Base-by-base conservation (phyloP, 2,113 vertebrate species). In the Marcusenius ussheri region DNA sequence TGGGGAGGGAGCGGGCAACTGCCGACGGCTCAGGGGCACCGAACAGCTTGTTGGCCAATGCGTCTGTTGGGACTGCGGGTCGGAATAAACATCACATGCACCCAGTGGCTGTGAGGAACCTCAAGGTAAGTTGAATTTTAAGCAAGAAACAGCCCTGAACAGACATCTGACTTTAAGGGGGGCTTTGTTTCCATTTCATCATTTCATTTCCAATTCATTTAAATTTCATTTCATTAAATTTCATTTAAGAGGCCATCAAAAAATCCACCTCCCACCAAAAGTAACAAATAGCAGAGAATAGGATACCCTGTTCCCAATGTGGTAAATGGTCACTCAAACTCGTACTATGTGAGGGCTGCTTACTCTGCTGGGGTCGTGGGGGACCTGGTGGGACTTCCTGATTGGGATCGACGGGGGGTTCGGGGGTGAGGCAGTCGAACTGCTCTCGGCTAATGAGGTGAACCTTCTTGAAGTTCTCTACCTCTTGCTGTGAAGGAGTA, bases 381-480 rank as follows among this genome's bases (percentile, higher is more conserved):
- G 98, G 98, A 0, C 98, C 97, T 3, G 98, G 98, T 13, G 98
- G 98, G 8, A 99, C 98, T 92, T 99, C 98, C 93, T 99, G 98
- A 92, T 99, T 98, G 90, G 98, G 98, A 95, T 99, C 98, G 74
- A 99, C 96, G 0, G 98, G 98, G 0, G 98, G 98, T 88, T 99
- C 98, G 0, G 98, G 98, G n/a, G 98, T 99, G 95, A 99, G 93
- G 45, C 97, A 98, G 92, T 99, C 97, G 17, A 99, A 99, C 95
- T 99, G 93, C 92, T 99, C 98, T 15, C 98, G 95, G 93, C 96
- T 99, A 95, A 99, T 99, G 97, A 99, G 97, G 88, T 99, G 99
- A 91, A 99, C 98, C 92, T 99, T 99, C 96, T 99, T 99, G 95
- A 99, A 99, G 96, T 99, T 99, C 96, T 99, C 98, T 53, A 99